These are phyloP conservation scores for Acrossocheilus fasciatus DNA, from an alignment of 2,797 vertebrate species.

Conservation along the genomic window DNA sequence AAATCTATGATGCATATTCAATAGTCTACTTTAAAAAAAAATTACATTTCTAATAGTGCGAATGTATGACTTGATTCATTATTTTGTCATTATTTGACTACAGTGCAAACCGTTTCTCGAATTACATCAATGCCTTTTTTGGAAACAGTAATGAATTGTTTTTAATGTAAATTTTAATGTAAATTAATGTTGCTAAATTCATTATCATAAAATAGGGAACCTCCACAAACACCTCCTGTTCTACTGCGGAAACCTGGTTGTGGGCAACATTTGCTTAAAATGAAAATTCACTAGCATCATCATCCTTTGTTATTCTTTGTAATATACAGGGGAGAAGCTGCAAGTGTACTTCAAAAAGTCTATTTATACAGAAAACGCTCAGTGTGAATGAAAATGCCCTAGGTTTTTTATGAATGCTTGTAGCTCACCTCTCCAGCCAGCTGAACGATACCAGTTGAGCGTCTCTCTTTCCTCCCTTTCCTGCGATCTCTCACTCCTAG, in stretches of 20 bases:
- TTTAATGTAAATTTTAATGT: no score
- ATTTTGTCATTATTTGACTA: background rate
- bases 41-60: background rate
- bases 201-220: background rate
- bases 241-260: background rate
- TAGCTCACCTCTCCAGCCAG: slow-evolving; percentile 69
- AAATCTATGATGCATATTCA: background rate
- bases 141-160: no score
- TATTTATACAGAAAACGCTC: background rate
- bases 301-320: background rate
- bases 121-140: background rate
- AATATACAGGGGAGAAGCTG: background rate
- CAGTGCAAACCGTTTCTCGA: background rate
- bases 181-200: background rate
- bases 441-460: slow-evolving; percentile 78
- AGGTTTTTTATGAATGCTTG: background rate
- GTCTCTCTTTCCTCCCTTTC: slow-evolving; percentile 76
- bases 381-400: background rate
- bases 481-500: slow-evolving; percentile 71
- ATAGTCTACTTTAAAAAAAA: background rate
- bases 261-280: slow-evolving; percentile 1
- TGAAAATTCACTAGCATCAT: background rate
- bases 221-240: background rate
- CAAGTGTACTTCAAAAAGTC: background rate
- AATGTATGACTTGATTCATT: background rate